phyloP scores from a whole-genome alignment of 1,140 invertebrate species.

The Thaumetopoea pityocampa region DNA sequence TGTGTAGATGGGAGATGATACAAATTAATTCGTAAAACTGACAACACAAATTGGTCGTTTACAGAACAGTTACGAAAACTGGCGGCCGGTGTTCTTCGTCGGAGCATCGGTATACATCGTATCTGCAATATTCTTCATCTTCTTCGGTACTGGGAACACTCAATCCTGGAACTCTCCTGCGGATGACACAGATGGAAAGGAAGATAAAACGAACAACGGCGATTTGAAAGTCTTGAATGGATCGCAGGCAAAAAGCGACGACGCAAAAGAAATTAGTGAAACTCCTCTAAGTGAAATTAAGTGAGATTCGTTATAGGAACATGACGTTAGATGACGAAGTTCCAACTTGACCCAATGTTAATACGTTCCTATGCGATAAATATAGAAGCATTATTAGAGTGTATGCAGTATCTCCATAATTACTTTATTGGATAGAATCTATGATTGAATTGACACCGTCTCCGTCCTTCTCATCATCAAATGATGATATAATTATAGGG shows the following conservation, averaged over 20 bases:
- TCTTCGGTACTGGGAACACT: slow-evolving; percentile 80
- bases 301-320: background rate
- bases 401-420: too few relatives aligned
- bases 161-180: slow-evolving; percentile 79
- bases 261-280: slow-evolving; percentile 44
- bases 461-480: too few relatives aligned
- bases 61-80: slow-evolving; percentile 85
- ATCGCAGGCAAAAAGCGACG: slow-evolving; percentile 29
- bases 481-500: too few relatives aligned
- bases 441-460: too few relatives aligned
- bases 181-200: slow-evolving; percentile 31
- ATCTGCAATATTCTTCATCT: slow-evolving; percentile 81
- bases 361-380: too few relatives aligned
- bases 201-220: slow-evolving; percentile 36
- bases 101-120: slow-evolving; percentile 82
- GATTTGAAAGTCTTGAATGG: slow-evolving; percentile 47
- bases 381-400: too few relatives aligned
- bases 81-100: slow-evolving; percentile 86
- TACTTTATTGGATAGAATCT: too few relatives aligned
- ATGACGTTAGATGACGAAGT: too few relatives aligned
- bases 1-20: too few relatives aligned
- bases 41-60: slow-evolving; percentile 36
- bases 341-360: too few relatives aligned
- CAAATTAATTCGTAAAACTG: too few relatives aligned
- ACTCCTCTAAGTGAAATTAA: slow-evolving; percentile 39